A percentile compares a stretch with the other conserved stretches of the same genome.
These are phyloP conservation scores for Coleophora flavipennella DNA, from an alignment of 2,888 invertebrate species.

Conservation along the genomic window DNA sequence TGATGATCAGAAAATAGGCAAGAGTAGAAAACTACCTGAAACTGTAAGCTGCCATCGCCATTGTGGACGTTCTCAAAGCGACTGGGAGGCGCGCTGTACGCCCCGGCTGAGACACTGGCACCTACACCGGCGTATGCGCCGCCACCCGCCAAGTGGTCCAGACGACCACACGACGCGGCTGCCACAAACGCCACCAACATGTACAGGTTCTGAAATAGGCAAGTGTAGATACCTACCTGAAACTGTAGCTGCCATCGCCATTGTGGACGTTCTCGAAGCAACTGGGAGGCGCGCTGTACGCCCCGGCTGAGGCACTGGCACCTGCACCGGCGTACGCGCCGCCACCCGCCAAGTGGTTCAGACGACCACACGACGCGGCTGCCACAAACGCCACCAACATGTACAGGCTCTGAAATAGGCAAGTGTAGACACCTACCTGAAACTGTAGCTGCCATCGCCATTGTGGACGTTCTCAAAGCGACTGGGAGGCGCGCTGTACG, in stretches of 20 bases:
- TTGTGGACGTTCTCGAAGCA: conserved; percentile 45
- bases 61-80: conserved; percentile 69
- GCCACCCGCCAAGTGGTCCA: conserved; percentile 48
- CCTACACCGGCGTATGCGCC: conserved; percentile 25
- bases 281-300: conserved; percentile 37
- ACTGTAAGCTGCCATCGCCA: conserved; percentile 74
- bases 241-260: conserved; percentile 76
- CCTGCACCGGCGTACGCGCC: conserved; percentile 25
- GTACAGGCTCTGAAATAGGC: conserved; percentile 37
- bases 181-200: conserved; percentile 29
- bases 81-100: conserved; percentile 48
- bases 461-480: conserved; percentile 45
- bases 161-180: conserved; percentile 34
- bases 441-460: conserved; percentile 76
- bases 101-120: conserved; percentile 20
- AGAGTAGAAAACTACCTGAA: conserved; percentile 65
- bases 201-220: conserved; percentile 37
- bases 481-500: conserved; percentile 37
- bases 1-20: too few species aligned
- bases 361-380: conserved; percentile 34
- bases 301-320: conserved; percentile 20
- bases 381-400: conserved; percentile 29
- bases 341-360: conserved; percentile 47
- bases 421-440: conserved; percentile 60
- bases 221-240: conserved; percentile 60